Evolutionary conservation across 2,797 vertebrate species (phyloP).

Genomic region (Eidolon dupreanum): DNA sequence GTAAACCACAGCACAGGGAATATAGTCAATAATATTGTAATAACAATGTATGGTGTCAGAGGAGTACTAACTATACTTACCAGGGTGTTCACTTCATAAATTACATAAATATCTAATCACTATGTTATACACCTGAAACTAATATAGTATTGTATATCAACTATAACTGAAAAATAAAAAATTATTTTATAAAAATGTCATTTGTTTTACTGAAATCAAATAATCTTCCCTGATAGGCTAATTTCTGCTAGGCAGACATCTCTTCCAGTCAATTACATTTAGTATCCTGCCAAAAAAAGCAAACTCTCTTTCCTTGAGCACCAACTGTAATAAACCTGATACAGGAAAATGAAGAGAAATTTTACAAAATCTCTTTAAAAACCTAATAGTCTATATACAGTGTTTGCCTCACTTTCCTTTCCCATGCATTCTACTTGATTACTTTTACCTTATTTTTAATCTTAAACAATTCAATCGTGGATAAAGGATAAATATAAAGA

Average conservation of each 20-base stretch:
- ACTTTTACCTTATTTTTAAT: conserved; percentile 23
- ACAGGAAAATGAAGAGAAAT: conserved; percentile 14
- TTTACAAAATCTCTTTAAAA: conserved; percentile 43
- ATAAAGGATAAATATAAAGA: conserved; percentile 41
- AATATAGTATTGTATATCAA: no score
- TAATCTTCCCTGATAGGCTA: not conserved
- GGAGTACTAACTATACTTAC: no score
- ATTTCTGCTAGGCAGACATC: conserved; percentile 17
- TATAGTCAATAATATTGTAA: no score
- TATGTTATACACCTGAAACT: no score
- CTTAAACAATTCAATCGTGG: conserved; percentile 30
- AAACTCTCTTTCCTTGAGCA: conserved; percentile 30
- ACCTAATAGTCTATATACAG: not conserved
- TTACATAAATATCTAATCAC: no score
- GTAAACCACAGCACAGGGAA: no score
- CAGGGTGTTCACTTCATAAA: no score
- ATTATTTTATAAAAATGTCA: not conserved
- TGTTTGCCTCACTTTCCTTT: not conserved
- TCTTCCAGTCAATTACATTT: conserved; percentile 20
- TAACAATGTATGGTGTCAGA: no score
- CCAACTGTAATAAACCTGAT: not conserved
- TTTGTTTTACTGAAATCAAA: conserved; percentile 21
- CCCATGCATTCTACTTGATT: not conserved
- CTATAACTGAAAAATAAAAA: no score
- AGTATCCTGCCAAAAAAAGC: conserved; percentile 21